These are phyloP conservation scores for Lophius piscatorius DNA, from an alignment of 2,113 vertebrate species.

Conservation along the genomic window DNA sequence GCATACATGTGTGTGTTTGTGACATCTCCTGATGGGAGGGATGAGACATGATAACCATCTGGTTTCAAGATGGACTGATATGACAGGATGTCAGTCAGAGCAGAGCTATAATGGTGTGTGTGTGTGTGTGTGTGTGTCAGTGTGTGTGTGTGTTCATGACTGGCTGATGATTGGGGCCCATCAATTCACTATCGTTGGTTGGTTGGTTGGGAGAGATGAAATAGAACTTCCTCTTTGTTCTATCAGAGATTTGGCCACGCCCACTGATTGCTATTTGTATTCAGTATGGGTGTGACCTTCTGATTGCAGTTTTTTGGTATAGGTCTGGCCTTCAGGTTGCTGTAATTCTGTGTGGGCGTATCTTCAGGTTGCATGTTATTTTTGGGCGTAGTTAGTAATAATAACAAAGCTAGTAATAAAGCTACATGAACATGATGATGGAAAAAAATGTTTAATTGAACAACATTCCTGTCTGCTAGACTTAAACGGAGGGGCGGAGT, in stretches of 20 bases:
- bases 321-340: too few relatives aligned
- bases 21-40: conserved; percentile 79
- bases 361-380: too few relatives aligned
- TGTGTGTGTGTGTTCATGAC: conserved; percentile 47
- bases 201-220: conserved; percentile 51
- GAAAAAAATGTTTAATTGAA: too few relatives aligned
- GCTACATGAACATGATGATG: too few relatives aligned
- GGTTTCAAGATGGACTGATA: conserved; percentile 70
- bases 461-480: too few relatives aligned
- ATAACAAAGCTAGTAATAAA: too few relatives aligned
- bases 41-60: conserved; percentile 76
- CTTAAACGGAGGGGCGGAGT: too few relatives aligned
- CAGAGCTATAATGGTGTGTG: conserved; percentile 70
- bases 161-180: conserved; percentile 64
- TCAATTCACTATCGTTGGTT: conserved; percentile 62
- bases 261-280: too few relatives aligned
- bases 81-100: conserved; percentile 76
- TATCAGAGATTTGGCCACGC: conserved; percentile 55
- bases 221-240: conserved; percentile 68
- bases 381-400: too few relatives aligned
- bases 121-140: conserved; percentile 28
- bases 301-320: too few relatives aligned
- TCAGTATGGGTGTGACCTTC: too few relatives aligned
- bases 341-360: too few relatives aligned
- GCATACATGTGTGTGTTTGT: conserved; percentile 56